Conservation (phyloP, 2,797 vertebrate species). For the Microctenopoma steveboyesi region DNA sequence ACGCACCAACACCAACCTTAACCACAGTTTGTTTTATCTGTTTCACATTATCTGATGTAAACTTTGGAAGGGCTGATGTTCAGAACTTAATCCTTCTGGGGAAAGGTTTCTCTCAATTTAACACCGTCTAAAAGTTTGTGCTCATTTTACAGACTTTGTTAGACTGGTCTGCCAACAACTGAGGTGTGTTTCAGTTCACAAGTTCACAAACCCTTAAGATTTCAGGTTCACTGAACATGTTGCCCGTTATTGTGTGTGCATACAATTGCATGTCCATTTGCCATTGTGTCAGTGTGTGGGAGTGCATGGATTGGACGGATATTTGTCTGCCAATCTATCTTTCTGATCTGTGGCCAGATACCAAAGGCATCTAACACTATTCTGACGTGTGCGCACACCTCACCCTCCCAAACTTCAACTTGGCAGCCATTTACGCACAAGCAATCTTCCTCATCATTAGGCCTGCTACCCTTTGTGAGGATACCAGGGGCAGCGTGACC, state of each 20-base stretch:
- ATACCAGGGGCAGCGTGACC: constrained; percentile 62
- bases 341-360: constrained; percentile 71
- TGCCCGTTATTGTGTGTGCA: neutral
- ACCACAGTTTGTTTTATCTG: too few species aligned
- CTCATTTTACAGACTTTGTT: neutral
- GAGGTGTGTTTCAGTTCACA: neutral
- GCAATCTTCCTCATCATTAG: constrained; percentile 78
- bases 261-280: neutral
- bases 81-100: neutral
- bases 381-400: constrained; percentile 12
- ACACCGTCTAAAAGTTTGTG: neutral
- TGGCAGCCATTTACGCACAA: constrained; percentile 67
- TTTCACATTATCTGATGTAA: neutral
- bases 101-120: neutral
- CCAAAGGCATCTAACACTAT: constrained; percentile 44
- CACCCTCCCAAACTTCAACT: constrained; percentile 47
- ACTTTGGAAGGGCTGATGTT: neutral
- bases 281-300: constrained; percentile 32
- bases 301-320: constrained; percentile 35
- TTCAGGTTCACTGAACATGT: neutral
- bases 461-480: constrained; percentile 65
- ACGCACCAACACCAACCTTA: too few species aligned
- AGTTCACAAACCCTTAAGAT: neutral
- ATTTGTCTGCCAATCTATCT: constrained; percentile 57
- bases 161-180: neutral